A percentile compares a stretch with the other conserved stretches of the same genome.
Conservation (phyloP, 2,113 vertebrate species). For the Sialia sialis region DNA sequence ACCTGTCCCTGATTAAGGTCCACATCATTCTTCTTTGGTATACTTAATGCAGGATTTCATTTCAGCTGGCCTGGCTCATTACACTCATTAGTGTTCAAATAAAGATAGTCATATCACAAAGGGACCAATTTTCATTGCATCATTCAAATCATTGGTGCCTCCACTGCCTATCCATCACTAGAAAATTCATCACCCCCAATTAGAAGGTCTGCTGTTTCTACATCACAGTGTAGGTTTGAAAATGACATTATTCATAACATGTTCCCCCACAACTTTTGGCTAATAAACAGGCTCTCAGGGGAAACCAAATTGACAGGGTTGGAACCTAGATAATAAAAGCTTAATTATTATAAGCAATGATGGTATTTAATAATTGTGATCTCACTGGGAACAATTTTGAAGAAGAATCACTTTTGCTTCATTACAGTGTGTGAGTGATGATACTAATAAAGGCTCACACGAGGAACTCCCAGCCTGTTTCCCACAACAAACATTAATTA, state of each 20-base stretch:
- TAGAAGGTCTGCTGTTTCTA: background rate
- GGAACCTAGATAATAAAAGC: slow-evolving; percentile 64
- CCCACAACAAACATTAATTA: slow-evolving; percentile 33
- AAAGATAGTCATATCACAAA: background rate
- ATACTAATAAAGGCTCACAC: slow-evolving; percentile 60
- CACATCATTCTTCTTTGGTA: background rate
- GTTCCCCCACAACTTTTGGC: background rate
- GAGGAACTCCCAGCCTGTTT: slow-evolving; percentile 25
- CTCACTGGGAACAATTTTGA: slow-evolving; percentile 56
- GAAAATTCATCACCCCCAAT: slow-evolving; percentile 27
- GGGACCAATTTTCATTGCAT: background rate
- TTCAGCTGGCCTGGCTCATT: background rate
- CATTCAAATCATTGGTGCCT: background rate
- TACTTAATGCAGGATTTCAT: background rate
- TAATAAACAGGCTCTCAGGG: slow-evolving; percentile 18
- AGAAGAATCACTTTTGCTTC: slow-evolving; percentile 61
- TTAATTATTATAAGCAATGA: slow-evolving; percentile 69
- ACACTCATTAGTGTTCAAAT: background rate
- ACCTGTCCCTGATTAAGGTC: background rate
- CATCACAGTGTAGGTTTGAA: background rate
- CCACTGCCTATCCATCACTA: background rate
- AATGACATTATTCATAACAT: background rate
- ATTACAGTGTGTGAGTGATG: slow-evolving; percentile 60
- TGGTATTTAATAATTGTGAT: slow-evolving; percentile 69
- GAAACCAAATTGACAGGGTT: slow-evolving; percentile 40